Evolutionary conservation across 1,140 invertebrate genomes (phyloP).

Genomic region (Diuraphis noxia): DNA sequence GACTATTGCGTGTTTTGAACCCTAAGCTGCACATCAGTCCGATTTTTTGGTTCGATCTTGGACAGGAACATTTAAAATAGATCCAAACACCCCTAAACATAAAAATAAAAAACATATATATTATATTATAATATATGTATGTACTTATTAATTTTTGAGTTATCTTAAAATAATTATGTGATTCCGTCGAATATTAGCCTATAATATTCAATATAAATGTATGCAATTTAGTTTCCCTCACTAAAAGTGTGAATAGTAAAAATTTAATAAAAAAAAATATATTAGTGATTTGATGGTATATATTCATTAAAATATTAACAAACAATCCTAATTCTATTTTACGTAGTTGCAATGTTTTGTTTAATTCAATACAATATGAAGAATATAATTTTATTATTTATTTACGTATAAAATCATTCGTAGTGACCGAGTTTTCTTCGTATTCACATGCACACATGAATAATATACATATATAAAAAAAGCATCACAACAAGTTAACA

Average conservation of each 20-base stretch:
- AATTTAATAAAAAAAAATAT: not conserved
- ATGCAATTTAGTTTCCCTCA: not conserved
- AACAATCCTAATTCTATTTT: not conserved
- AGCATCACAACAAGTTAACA: not conserved
- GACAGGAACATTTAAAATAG: slow-evolving; percentile 47
- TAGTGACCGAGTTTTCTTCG: not conserved
- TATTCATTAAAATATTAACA: not conserved
- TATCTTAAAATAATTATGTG: not conserved
- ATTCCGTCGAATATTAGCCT: not conserved
- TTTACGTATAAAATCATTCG: not conserved
- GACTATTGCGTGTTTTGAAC: slow-evolving; percentile 92
- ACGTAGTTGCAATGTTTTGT: not conserved
- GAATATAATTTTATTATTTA: not conserved
- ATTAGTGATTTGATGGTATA: not conserved
- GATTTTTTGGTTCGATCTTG: slow-evolving; percentile 51
- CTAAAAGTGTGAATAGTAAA: not conserved
- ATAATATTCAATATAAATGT: not conserved
- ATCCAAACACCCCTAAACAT: slow-evolving; percentile 11
- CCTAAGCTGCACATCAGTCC: slow-evolving; percentile 86
- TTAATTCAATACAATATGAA: too few relatives aligned
- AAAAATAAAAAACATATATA: not conserved
- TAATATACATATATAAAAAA: not conserved
- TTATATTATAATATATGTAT: not conserved
- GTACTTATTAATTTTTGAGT: not conserved
- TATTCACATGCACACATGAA: not conserved